Evolutionary conservation across 2,113 vertebrate species (phyloP).

Genomic region (Trichomycterus rosablanca): DNA sequence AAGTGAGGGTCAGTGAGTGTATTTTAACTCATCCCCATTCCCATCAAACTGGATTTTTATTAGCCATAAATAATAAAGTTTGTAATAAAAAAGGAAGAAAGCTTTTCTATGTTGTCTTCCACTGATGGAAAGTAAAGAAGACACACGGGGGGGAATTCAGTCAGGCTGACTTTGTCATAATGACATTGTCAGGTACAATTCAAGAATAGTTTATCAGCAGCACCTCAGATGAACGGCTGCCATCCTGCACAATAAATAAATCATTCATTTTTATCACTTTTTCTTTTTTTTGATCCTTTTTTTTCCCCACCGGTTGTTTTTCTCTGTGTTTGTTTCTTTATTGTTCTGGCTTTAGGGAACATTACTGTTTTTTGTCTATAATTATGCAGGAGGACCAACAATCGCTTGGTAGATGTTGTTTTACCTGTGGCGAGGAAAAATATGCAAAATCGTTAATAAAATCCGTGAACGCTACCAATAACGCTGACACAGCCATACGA

Average conservation of each 20-base stretch:
- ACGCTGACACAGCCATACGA: constrained; percentile 48
- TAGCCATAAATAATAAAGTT: no score
- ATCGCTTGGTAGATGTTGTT: constrained; percentile 44
- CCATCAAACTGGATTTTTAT: no score
- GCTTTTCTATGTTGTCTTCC: no score
- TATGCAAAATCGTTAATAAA: constrained; percentile 47
- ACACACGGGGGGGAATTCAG: not conserved
- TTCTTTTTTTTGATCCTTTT: constrained; percentile 19
- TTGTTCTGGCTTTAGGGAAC: constrained; percentile 47
- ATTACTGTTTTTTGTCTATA: constrained; percentile 43
- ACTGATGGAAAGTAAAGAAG: no score
- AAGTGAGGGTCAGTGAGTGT: no score
- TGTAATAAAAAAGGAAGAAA: no score
- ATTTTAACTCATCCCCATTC: no score
- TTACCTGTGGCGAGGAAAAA: constrained; percentile 41
- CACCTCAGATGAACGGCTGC: constrained; percentile 24
- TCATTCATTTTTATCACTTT: constrained; percentile 35
- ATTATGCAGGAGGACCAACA: constrained; percentile 34
- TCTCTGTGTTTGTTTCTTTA: constrained; percentile 29
- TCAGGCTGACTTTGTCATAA: constrained; percentile 18
- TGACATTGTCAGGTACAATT: constrained; percentile 34
- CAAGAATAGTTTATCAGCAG: constrained; percentile 39
- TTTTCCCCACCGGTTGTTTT: constrained; percentile 7
- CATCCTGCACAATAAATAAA: constrained; percentile 26
- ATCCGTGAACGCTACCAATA: constrained; percentile 47